Conservation (phyloP, 1,140 invertebrate species). For the Euura saliciscinereae region DNA sequence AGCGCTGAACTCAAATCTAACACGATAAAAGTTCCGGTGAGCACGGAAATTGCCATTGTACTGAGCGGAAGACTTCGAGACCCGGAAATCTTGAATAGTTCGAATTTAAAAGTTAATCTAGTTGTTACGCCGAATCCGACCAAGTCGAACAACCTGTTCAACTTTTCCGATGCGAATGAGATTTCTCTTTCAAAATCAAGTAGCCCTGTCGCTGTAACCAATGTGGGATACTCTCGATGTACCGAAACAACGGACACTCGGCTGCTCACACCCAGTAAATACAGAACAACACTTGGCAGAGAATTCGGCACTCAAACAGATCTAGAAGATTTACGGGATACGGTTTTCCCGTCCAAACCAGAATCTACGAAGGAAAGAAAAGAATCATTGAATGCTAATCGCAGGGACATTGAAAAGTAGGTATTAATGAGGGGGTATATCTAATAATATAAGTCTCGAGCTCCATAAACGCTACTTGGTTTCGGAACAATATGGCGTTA, state of each 20-base stretch:
- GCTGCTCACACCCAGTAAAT: slow-evolving; percentile 68
- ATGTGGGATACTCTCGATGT: slow-evolving; percentile 14
- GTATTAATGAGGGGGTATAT: neutral
- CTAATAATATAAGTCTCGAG: neutral
- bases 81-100: slow-evolving; percentile 39
- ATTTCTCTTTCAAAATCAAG: slow-evolving; percentile 38
- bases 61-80: slow-evolving; percentile 49
- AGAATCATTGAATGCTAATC: slow-evolving; percentile 40
- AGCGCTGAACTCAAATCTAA: neutral
- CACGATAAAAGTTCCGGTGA: slow-evolving; percentile 41
- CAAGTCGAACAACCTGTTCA: slow-evolving; percentile 27
- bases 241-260: slow-evolving; percentile 52
- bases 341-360: slow-evolving; percentile 33
- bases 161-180: slow-evolving; percentile 50
- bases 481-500: slow-evolving; percentile 25
- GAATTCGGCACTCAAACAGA: slow-evolving; percentile 73
- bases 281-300: slow-evolving; percentile 59
- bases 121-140: slow-evolving; percentile 40
- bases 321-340: slow-evolving; percentile 32
- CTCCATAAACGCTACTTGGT: neutral
- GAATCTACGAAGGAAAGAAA: slow-evolving; percentile 39
- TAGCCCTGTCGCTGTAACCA: slow-evolving; percentile 32
- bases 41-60: slow-evolving; percentile 53
- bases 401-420: slow-evolving; percentile 51
- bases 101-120: slow-evolving; percentile 48